Conservation (phyloP, 1,140 invertebrate species). For the Zaprionus davidi region DNA sequence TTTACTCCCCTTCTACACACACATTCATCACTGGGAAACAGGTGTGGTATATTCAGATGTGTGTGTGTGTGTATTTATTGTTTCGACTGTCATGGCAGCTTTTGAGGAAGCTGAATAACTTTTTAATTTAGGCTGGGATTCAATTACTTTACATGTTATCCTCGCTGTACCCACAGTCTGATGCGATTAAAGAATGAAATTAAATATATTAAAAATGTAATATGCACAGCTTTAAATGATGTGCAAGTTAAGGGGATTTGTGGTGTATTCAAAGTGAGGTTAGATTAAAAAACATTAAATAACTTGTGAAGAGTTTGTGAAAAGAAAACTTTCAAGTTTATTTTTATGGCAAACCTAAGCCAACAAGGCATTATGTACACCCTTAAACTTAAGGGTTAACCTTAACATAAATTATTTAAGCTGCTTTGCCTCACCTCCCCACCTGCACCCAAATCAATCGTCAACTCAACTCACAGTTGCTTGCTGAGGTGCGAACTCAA, state of each 20-base stretch:
- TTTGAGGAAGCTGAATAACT: conserved; percentile 16
- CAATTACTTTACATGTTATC: conserved; percentile 10
- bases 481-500: conserved; percentile 60
- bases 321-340: not conserved
- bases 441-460: not conserved
- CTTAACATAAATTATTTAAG: conserved; percentile 1
- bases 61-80: not conserved
- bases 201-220: not conserved
- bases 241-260: not conserved
- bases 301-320: not conserved
- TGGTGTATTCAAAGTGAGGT: not conserved
- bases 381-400: not conserved
- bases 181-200: not conserved
- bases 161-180: not conserved
- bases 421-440: not conserved
- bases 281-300: not conserved
- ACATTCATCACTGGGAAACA: not conserved
- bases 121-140: conserved; percentile 19
- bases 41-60: conserved; percentile 2
- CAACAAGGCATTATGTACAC: not conserved
- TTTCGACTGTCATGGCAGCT: conserved; percentile 1
- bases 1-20: not conserved
- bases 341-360: not conserved
- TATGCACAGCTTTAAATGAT: not conserved
- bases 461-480: not conserved